Evolutionary conservation across 2,113 vertebrate species (phyloP).

Genomic region (Cathartes aura): DNA sequence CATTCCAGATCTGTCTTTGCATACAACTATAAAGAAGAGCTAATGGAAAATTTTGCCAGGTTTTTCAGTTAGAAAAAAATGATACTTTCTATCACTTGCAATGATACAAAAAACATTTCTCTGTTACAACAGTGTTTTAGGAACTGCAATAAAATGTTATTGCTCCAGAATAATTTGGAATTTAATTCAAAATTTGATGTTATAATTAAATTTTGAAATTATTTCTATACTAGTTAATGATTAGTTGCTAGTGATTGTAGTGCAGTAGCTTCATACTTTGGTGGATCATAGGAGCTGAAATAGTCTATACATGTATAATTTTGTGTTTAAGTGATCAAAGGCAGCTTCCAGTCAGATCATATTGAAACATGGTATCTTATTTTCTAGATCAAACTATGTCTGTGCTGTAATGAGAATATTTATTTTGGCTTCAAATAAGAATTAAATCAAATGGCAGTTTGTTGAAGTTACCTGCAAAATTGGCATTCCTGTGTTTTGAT

Average conservation of each 20-base stretch:
- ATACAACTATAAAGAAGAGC: not conserved
- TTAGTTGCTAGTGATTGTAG: not conserved
- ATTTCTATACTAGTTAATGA: not conserved
- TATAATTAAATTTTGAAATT: not conserved
- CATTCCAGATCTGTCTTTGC: not conserved
- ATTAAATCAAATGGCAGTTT: not conserved
- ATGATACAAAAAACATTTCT: not conserved
- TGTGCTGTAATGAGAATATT: not conserved
- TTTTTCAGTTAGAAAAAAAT: not conserved
- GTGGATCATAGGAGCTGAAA: not conserved
- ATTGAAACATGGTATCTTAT: not conserved
- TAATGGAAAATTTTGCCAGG: not conserved
- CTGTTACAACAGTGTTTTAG: not conserved
- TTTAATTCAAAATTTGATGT: not conserved
- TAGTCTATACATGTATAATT: not conserved
- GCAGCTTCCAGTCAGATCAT: not conserved
- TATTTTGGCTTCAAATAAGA: slow-evolving; percentile 11
- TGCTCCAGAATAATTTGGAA: not conserved
- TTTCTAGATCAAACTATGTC: slow-evolving; percentile 10
- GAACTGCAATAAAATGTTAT: not conserved
- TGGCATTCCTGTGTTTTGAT: not conserved
- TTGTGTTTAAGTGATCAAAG: slow-evolving; percentile 26
- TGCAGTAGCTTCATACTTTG: not conserved
- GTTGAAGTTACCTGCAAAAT: not conserved
- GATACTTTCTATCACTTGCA: not conserved